These are phyloP conservation scores for Temnothorax ravouxi DNA, from an alignment of 2,888 invertebrate genomes.

Conservation along the genomic window DNA sequence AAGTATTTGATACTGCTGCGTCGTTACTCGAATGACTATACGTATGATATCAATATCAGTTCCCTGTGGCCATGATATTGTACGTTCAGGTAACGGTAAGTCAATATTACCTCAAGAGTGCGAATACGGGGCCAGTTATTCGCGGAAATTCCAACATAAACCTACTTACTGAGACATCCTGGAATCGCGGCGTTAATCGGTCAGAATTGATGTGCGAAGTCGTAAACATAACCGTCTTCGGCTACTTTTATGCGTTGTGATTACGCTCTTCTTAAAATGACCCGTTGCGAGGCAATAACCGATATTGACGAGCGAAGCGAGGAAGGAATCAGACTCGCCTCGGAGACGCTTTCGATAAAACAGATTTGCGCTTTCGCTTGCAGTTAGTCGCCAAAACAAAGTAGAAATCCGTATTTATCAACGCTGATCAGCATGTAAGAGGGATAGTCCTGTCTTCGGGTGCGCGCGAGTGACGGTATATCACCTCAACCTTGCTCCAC, in stretches of 20 bases:
- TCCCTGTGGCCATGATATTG: slow-evolving; percentile 35
- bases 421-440: slow-evolving; percentile 52
- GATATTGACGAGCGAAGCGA: neutral
- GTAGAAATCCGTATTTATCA: slow-evolving; percentile 61
- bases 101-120: slow-evolving; percentile 51
- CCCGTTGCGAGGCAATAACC: slow-evolving; percentile 26
- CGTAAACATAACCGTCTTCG: slow-evolving; percentile 22
- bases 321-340: neutral
- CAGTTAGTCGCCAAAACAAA: slow-evolving; percentile 9
- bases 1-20: neutral
- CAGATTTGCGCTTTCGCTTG: slow-evolving; percentile 27
- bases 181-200: slow-evolving; percentile 45
- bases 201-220: slow-evolving; percentile 46
- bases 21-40: slow-evolving; percentile 5
- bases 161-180: slow-evolving; percentile 43
- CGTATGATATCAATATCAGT: slow-evolving; percentile 15
- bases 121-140: slow-evolving; percentile 49
- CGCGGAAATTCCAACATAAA: slow-evolving; percentile 45
- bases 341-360: slow-evolving; percentile 16
- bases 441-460: slow-evolving; percentile 53
- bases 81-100: slow-evolving; percentile 56
- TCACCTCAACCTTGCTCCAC: slow-evolving; percentile 75
- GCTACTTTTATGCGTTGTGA: slow-evolving; percentile 19
- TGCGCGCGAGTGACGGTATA: slow-evolving; percentile 63
- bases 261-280: slow-evolving; percentile 20